Base-by-base conservation (phyloP, 2,797 vertebrate species). In the Todus mexicanus region DNA sequence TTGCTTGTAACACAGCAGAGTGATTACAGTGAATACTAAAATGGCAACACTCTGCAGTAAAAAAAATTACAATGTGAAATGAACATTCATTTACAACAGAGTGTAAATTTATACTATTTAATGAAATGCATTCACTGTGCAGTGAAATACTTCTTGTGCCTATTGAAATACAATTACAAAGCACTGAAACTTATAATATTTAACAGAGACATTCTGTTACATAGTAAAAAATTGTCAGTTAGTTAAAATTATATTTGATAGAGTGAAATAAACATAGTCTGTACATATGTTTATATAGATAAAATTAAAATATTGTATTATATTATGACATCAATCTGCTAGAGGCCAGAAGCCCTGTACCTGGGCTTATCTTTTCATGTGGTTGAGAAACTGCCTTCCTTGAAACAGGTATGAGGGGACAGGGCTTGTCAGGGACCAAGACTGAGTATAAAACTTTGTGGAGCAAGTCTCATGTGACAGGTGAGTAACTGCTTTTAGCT, bases 11-110 rank as follows among this genome's bases (percentile, higher is more conserved):
- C 81, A 96, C 95, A 96, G 88, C 91, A 87, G 92, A 97, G 87
- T 96, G 96, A 97, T 98, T 98, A 97, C 96, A 96, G 89, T 82
- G 93, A 94, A 97, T 96, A 89, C 93, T 93, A 96, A 97, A 97
- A 96, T 83, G 94, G 95, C 97, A 97, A 97, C 95, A 92, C 87
- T 92, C 75, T 96, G 93, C 61, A 94, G 91, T 90, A 92, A 95
- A 97, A 91, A 97, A 97, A 92, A 97, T 94, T 95, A 93, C 93
- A 88, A 59, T 95, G 66, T 94, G 85, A 97, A 97, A 97, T 96
- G 96, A 97, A 96, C 90, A 93, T 96, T 96, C 95, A 97, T 97
- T 98, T 97, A 84, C 88, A 96, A 92, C 45, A 43, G 56, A 91
- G 89, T 84, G 85, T 95, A 97, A 97, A 97, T 97, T 95, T 92